Percentiles rank a stretch among this genome's conserved stretches.
These are phyloP conservation scores for Sus scrofa DNA, from an alignment of 2,113 vertebrate species.

Conservation along the genomic window DNA sequence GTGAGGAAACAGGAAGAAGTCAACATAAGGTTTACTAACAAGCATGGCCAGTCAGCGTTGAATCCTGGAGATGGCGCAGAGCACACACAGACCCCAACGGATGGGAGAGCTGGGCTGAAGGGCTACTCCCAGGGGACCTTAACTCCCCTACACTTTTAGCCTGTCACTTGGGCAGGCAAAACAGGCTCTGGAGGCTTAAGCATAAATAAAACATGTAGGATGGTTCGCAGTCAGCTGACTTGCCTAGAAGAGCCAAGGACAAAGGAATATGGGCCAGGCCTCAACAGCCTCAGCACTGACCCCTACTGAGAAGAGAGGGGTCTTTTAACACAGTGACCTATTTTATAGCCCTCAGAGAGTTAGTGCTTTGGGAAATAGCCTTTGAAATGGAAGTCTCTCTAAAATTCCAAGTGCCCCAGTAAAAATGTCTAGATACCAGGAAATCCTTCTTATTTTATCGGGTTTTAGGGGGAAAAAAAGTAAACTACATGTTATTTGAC, in stretches of 20 bases:
- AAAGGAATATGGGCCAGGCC: not conserved
- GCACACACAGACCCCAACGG: not conserved
- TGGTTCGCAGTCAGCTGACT: not conserved
- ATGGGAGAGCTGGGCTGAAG: not conserved
- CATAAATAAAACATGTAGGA: not conserved
- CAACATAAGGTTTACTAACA: not conserved
- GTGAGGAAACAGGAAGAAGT: not conserved
- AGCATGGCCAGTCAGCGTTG: not conserved
- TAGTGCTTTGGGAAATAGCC: not conserved
- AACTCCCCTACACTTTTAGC: not conserved
- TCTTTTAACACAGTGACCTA: not conserved
- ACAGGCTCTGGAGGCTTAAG: not conserved
- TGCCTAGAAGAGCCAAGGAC: not conserved
- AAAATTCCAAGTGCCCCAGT: conserved; percentile 52
- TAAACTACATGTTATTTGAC: not conserved
- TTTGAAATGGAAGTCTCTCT: conserved; percentile 58
- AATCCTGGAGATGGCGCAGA: not conserved
- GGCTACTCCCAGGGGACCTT: not conserved
- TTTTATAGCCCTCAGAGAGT: not conserved
- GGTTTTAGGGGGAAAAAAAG: conserved; percentile 44
- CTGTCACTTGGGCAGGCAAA: not conserved
- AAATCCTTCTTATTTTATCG: not conserved
- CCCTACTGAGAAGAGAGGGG: not conserved
- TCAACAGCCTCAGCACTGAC: not conserved
- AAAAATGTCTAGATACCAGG: not conserved